Conservation (phyloP, 2,113 vertebrate genomes). For the Anseranas semipalmata region DNA sequence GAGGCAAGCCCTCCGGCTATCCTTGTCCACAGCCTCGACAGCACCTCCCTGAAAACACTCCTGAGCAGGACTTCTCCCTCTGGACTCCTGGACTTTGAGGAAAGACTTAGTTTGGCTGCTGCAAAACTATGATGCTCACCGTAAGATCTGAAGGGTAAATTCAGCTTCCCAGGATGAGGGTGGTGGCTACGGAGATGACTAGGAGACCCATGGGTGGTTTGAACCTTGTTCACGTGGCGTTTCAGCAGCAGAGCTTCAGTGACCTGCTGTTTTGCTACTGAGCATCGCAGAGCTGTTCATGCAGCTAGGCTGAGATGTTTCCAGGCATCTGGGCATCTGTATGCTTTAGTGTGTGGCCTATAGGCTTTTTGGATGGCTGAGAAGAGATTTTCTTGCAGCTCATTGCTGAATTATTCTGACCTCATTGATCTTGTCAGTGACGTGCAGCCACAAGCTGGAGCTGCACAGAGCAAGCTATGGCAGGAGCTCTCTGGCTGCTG, state of each 20-base stretch:
- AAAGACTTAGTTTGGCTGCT: not conserved
- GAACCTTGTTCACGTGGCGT: not conserved
- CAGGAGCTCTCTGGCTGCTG: fast-evolving
- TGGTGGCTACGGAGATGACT: not conserved
- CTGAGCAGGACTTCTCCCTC: not conserved
- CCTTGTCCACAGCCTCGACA: not conserved
- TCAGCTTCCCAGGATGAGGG: not conserved
- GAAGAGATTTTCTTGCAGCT: not conserved
- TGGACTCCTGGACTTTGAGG: not conserved
- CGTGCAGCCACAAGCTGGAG: fast-evolving
- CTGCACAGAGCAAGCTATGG: fast-evolving
- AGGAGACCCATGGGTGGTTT: fast-evolving
- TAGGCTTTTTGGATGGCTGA: not conserved
- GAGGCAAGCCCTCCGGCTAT: not conserved
- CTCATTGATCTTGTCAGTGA: not conserved
- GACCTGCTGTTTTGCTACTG: not conserved
- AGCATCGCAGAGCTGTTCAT: fast-evolving
- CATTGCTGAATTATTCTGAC: not conserved
- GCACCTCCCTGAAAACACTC: not conserved
- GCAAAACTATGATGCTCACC: not conserved
- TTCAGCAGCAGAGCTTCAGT: not conserved
- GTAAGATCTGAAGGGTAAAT: not conserved
- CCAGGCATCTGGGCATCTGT: not conserved
- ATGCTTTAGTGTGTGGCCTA: fast-evolving
- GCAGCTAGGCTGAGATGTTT: not conserved